Percentiles rank a stretch among this genome's conserved stretches.
Conservation (phyloP, 2,113 vertebrate genomes). For the Caranx ignobilis region DNA sequence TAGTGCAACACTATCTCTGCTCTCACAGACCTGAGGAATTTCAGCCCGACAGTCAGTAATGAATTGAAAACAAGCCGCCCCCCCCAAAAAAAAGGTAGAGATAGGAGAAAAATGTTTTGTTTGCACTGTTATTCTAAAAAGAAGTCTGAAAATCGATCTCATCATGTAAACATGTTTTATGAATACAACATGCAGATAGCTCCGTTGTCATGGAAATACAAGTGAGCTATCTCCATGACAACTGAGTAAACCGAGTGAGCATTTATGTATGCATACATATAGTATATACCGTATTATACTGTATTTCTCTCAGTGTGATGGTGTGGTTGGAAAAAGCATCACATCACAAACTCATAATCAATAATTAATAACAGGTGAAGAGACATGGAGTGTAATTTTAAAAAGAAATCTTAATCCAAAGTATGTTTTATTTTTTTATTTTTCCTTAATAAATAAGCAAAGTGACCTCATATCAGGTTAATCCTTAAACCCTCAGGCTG, state of each 20-base stretch:
- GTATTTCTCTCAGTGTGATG: too few relatives aligned
- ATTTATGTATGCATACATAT: too few relatives aligned
- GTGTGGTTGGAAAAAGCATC: too few relatives aligned
- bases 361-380: too few relatives aligned
- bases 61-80: background rate
- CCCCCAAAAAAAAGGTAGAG: too few relatives aligned
- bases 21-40: slow-evolving; percentile 3
- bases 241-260: background rate
- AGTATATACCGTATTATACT: too few relatives aligned
- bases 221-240: background rate
- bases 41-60: background rate
- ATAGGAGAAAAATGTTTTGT: background rate
- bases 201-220: background rate
- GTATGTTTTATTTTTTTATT: background rate
- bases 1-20: background rate
- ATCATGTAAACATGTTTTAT: background rate
- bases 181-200: background rate
- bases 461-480: background rate
- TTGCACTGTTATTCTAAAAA: too few relatives aligned
- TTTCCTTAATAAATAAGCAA: too few relatives aligned
- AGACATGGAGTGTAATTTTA: too few relatives aligned
- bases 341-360: too few relatives aligned
- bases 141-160: background rate
- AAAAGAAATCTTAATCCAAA: too few relatives aligned
- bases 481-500: background rate